Evolutionary conservation across 2,797 vertebrate genomes (phyloP), one percentile per base, ranked within the genome.

Genomic region (Novumbra hubbsi): DNA sequence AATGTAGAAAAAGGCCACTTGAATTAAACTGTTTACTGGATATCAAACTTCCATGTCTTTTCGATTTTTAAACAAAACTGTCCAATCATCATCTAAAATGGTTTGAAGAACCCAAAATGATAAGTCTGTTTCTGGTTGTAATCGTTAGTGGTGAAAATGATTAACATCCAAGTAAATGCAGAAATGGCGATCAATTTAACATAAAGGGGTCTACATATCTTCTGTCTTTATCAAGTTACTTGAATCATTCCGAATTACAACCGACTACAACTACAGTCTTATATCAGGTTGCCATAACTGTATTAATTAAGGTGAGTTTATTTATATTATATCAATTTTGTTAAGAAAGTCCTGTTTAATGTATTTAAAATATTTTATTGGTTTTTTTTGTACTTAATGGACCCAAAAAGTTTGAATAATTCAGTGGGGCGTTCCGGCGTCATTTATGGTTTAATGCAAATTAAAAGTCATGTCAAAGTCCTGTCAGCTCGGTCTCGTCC

Each of bases 381-480:
- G n/a, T 21, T 12, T 11, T 60, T 27, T 27, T 60, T 32, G 41
- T 45, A 45, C 14, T 66, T 38, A 63, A 83, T 83, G 78, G 66
- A 9, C 11, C 9, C 9, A 0, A 60, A 27, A 60, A 14, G 9
- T 27, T 4, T 60, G 21, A 60, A 24, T 24, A 9, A 57, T 57
- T 24, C 21, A 76, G 24, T 69, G 27, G 70, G 57, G 38, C 89
- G 84, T 87, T 84, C 83, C 86, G 82, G 83, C 87, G 88, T 89
- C 86, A 91, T 90, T 90, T 75, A 88, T 82, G 88, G 87, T 87
- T 60, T 88, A 92, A 90, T 90, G 89, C 88, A 91, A 89, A 90
- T 91, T 88, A 92, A 92, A 90, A 84, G 82, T 84, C 74, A 17
- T 78, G 83, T 78, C 81, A 91, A 90, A 84, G 82, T 84, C 74